phyloP scores from a whole-genome alignment of 2,797 vertebrate species.

The Poliocrania exsul region DNA sequence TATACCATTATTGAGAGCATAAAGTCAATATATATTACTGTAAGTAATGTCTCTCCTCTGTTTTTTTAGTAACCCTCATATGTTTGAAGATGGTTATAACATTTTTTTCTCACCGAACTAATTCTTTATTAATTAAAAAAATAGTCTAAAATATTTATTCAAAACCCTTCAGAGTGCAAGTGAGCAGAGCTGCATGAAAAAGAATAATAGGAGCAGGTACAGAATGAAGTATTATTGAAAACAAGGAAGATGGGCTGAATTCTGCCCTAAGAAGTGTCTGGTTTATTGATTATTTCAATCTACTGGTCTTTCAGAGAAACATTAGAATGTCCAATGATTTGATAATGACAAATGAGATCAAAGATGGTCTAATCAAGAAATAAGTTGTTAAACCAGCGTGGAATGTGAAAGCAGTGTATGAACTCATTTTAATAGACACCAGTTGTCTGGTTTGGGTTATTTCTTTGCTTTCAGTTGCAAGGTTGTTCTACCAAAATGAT shows the following conservation, averaged over 20 bases:
- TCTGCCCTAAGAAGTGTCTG: not conserved
- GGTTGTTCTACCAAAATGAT: conserved; percentile 64
- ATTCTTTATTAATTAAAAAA: not conserved
- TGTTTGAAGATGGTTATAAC: not conserved
- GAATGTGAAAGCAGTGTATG: conserved; percentile 27
- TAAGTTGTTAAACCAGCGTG: not conserved
- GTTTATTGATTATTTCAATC: conserved; percentile 31
- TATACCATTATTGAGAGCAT: not conserved
- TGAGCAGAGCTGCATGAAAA: not conserved
- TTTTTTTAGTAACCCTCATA: not conserved
- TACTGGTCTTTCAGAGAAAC: conserved; percentile 27
- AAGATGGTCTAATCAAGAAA: conserved; percentile 33
- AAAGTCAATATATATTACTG: not conserved
- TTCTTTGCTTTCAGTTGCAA: conserved; percentile 53
- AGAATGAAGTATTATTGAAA: not conserved
- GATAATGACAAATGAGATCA: conserved; percentile 58
- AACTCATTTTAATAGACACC: conserved; percentile 45
- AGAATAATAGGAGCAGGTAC: not conserved
- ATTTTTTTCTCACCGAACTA: not conserved
- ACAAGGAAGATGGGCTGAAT: not conserved
- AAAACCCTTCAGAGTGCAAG: not conserved
- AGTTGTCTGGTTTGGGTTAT: conserved; percentile 30
- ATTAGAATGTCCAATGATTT: conserved; percentile 33
- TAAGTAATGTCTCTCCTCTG: not conserved
- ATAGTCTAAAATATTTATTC: not conserved